These are phyloP conservation scores for Chaetura pelagica DNA, from an alignment of 2,113 vertebrate genomes.

Conservation along the genomic window DNA sequence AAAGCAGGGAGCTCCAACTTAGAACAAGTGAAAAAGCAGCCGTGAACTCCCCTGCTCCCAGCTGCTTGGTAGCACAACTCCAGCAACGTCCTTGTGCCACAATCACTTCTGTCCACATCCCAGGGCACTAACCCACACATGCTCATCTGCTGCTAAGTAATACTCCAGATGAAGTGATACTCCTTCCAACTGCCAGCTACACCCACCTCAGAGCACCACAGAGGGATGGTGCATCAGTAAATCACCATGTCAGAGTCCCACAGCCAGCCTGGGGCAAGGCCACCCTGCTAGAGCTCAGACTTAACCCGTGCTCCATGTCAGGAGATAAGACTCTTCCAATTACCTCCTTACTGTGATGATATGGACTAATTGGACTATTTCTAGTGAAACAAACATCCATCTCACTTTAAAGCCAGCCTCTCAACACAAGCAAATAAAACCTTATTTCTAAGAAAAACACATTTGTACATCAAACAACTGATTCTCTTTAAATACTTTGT, in stretches of 20 bases:
- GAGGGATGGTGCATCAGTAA: background rate
- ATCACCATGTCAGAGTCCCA: background rate
- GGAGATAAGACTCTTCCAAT: background rate
- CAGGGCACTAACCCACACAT: background rate
- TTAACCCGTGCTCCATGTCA: rapidly evolving
- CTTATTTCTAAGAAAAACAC: background rate
- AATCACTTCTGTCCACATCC: background rate
- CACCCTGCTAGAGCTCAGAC: background rate
- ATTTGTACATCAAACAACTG: background rate
- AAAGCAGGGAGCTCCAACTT: background rate
- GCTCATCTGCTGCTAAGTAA: background rate
- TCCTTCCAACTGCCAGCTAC: background rate
- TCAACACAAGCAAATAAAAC: background rate
- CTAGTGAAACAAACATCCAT: background rate
- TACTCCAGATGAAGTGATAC: background rate
- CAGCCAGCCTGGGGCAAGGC: background rate
- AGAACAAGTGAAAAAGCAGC: background rate
- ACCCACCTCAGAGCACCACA: background rate
- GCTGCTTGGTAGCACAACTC: background rate
- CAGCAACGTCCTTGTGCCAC: background rate
- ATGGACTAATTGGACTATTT: background rate
- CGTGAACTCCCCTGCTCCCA: background rate
- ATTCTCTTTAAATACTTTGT: background rate
- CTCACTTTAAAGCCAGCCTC: background rate
- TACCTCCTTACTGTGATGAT: background rate